Evolutionary conservation across 2,888 invertebrate genomes (phyloP).

Genomic region (Mechanitis messenoides): DNA sequence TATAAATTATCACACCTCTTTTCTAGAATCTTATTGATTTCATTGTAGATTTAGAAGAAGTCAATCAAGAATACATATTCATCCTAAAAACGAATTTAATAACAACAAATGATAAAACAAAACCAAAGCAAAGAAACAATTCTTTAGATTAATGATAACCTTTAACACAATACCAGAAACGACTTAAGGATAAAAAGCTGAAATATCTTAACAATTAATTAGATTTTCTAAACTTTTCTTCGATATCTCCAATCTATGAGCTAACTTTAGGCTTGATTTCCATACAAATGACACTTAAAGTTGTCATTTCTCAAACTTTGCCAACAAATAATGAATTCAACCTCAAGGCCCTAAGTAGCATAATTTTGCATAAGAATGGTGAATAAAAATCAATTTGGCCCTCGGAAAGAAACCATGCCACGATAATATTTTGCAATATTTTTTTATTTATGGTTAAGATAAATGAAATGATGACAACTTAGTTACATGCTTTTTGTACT

Average conservation of each 20-base stretch:
- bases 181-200: background rate
- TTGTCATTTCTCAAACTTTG: constrained; percentile 10
- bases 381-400: background rate
- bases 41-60: too few species aligned
- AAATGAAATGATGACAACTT: too few species aligned
- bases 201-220: constrained; percentile 3
- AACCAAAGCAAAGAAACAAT: too few species aligned
- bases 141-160: background rate
- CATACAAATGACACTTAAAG: constrained; percentile 2
- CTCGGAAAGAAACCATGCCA: background rate
- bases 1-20: too few species aligned
- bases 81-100: too few species aligned
- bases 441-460: too few species aligned
- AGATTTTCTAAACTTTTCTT: background rate
- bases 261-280: background rate
- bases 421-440: background rate
- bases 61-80: too few species aligned
- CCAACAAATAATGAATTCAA: constrained; percentile 4
- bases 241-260: constrained; percentile 1
- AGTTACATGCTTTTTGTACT: background rate
- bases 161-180: background rate
- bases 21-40: too few species aligned
- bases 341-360: constrained; percentile 9
- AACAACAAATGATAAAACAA: too few species aligned
- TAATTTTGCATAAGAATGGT: background rate